A percentile compares a stretch with the other conserved stretches of the same genome.
These are phyloP conservation scores for Pinna nobilis DNA, from an alignment of 1,140 invertebrate genomes.

Conservation along the genomic window DNA sequence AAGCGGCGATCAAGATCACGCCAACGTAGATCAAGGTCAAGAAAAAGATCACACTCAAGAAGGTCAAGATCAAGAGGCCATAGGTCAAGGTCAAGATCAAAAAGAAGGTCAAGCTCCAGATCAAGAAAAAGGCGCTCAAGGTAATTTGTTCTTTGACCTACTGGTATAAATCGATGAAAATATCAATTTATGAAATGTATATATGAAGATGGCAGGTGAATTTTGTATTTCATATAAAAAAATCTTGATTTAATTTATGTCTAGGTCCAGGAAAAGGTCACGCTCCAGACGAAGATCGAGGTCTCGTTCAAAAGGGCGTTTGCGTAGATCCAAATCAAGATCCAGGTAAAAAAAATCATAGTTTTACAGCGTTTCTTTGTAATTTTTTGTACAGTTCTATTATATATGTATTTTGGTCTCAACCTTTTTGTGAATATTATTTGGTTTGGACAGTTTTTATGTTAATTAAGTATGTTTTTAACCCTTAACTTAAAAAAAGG, in stretches of 20 bases:
- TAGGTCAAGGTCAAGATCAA: slow-evolving; percentile 47
- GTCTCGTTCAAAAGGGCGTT: slow-evolving; percentile 48
- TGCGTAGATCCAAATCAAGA: slow-evolving; percentile 51
- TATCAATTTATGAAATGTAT: no score
- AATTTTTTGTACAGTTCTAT: no score
- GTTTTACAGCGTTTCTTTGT: no score
- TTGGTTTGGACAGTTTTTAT: no score
- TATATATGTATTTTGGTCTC: no score
- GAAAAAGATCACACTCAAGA: slow-evolving; percentile 54
- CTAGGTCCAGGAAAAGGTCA: slow-evolving; percentile 45
- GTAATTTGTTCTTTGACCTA: no score
- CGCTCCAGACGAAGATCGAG: slow-evolving; percentile 54
- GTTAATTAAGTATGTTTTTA: no score
- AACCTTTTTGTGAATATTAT: no score
- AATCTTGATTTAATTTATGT: slow-evolving; percentile 3
- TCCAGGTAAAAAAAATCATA: slow-evolving; percentile 45
- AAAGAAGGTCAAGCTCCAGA: slow-evolving; percentile 25
- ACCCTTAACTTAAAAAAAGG: no score
- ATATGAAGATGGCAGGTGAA: no score
- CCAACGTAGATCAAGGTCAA: slow-evolving; percentile 45
- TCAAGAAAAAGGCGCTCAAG: neutral
- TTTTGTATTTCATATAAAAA: neutral
- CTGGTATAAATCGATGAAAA: no score
- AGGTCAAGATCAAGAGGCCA: slow-evolving; percentile 43
- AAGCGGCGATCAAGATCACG: slow-evolving; percentile 45